Percentiles rank a stretch among this genome's conserved stretches.
Conservation (phyloP, 1,140 invertebrate genomes). For the Chelonus insularis region DNA sequence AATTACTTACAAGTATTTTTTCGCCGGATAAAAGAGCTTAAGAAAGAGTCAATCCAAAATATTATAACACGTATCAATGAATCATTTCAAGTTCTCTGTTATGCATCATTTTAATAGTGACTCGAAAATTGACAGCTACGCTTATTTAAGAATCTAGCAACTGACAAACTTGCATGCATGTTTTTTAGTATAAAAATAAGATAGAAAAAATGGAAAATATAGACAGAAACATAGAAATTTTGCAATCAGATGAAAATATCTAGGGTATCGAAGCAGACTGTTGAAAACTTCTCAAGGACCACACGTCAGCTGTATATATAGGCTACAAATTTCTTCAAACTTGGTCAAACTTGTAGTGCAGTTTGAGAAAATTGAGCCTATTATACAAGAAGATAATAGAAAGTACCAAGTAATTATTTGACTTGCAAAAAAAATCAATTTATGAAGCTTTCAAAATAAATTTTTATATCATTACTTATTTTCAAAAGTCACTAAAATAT, state of each 20-base stretch:
- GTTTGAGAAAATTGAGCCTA: constrained; percentile 5
- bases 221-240: background rate
- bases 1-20: too few species aligned
- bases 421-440: background rate
- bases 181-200: background rate
- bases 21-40: too few species aligned
- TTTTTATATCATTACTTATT: background rate
- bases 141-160: too few species aligned
- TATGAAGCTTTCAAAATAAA: background rate
- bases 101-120: too few species aligned
- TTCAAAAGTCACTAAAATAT: too few species aligned
- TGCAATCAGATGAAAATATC: background rate
- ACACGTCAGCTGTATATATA: constrained; percentile 10
- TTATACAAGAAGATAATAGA: constrained; percentile 3
- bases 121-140: too few species aligned
- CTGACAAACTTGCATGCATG: background rate
- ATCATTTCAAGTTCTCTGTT: too few species aligned
- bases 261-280: constrained; percentile 13
- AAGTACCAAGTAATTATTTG: background rate
- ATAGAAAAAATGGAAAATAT: background rate
- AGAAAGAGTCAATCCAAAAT: too few species aligned
- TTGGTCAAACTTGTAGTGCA: background rate
- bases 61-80: too few species aligned
- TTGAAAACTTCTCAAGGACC: background rate
- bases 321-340: constrained; percentile 9